Conservation (phyloP, 1,140 invertebrate genomes). For the Zaprionus capensis region DNA sequence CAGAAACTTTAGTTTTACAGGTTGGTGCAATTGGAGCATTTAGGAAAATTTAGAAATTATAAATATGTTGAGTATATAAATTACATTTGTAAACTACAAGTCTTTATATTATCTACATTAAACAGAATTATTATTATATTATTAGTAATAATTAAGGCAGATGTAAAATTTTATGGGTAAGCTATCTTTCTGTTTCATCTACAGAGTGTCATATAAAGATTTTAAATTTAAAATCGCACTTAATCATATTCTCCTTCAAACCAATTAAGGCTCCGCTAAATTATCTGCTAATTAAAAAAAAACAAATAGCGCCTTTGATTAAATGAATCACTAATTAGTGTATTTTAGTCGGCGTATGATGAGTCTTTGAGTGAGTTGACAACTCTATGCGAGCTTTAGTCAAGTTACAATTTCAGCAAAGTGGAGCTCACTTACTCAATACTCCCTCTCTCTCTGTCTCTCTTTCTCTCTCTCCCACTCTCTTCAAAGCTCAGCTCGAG, state of each 20-base stretch:
- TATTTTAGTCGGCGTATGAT: not conserved
- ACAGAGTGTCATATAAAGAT: not conserved
- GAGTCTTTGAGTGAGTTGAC: slow-evolving; percentile 11
- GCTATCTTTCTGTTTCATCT: not conserved
- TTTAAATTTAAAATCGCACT: not conserved
- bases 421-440: not conserved
- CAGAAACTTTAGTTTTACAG: not conserved
- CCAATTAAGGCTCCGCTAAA: slow-evolving; percentile 32
- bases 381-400: slow-evolving; percentile 36
- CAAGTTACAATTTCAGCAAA: not conserved
- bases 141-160: not conserved
- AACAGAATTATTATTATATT: not conserved
- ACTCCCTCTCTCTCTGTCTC: not conserved
- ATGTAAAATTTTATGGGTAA: too few relatives aligned
- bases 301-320: slow-evolving; percentile 15
- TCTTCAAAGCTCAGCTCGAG: slow-evolving; percentile 14
- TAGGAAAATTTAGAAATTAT: not conserved
- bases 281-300: slow-evolving; percentile 21
- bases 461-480: not conserved
- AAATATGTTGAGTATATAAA: not conserved
- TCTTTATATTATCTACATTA: too few relatives aligned
- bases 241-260: slow-evolving; percentile 21
- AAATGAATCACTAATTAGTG: not conserved
- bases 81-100: too few relatives aligned
- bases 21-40: not conserved